Conservation (phyloP, 2,797 vertebrate genomes). For the Vespertilio murinus region DNA sequence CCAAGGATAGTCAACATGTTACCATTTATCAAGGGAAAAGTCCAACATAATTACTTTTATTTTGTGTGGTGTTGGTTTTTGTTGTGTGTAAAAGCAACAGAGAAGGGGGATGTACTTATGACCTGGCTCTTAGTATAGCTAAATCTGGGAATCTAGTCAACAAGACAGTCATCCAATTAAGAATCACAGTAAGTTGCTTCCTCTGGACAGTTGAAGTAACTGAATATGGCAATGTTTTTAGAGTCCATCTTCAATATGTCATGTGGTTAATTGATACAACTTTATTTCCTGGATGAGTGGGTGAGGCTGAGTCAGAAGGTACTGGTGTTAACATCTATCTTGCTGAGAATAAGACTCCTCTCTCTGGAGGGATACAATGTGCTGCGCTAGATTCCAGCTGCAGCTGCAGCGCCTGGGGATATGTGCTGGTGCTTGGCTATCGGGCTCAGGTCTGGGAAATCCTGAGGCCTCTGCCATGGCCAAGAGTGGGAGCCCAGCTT, state of each 20-base stretch:
- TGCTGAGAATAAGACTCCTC: neutral
- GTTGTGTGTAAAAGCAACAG: neutral
- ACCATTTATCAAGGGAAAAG: neutral
- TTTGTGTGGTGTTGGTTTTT: neutral
- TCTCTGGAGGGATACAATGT: neutral
- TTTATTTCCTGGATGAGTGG: neutral
- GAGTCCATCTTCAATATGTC: neutral
- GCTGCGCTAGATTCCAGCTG: neutral
- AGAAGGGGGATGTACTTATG: neutral
- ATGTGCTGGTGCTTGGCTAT: neutral
- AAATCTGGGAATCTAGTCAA: neutral
- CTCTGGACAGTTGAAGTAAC: neutral
- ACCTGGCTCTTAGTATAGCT: neutral
- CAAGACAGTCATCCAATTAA: neutral
- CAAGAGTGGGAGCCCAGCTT: neutral
- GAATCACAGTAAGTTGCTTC: neutral
- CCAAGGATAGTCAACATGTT: neutral
- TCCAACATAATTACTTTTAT: neutral
- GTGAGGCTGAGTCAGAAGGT: neutral
- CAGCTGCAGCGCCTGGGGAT: neutral
- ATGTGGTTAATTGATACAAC: neutral
- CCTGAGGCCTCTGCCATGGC: neutral
- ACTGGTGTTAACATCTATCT: neutral
- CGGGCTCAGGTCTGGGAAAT: neutral
- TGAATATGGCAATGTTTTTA: neutral